Evolutionary conservation across 2,888 invertebrate species (phyloP).

Genomic region (Diploptera punctata): DNA sequence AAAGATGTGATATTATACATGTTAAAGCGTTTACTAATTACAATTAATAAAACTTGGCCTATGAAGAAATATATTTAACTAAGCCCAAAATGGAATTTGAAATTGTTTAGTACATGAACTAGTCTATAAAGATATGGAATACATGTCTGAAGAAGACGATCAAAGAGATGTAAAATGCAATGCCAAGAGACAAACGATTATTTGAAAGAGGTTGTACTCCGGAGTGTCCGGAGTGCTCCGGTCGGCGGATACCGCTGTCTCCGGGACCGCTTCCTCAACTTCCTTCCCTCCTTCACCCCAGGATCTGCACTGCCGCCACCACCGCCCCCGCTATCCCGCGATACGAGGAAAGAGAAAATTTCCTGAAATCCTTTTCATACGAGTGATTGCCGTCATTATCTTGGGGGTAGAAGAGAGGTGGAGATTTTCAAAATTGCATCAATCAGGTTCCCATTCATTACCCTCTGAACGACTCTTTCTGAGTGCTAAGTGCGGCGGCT

Average conservation of each 20-base stretch:
- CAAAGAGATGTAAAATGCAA: too few species aligned
- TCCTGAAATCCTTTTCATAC: conserved; percentile 38
- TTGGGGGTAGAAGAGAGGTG: conserved; percentile 12
- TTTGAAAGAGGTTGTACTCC: too few species aligned
- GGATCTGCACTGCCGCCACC: not conserved
- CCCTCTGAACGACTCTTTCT: conserved; percentile 26
- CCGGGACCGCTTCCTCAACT: conserved; percentile 59
- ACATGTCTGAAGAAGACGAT: too few species aligned
- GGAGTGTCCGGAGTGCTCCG: conserved; percentile 18
- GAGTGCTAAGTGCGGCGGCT: conserved; percentile 34
- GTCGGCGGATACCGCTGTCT: conserved; percentile 59
- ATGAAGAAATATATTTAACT: too few species aligned
- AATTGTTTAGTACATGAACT: too few species aligned
- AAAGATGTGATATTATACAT: too few species aligned
- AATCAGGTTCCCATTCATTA: conserved; percentile 45
- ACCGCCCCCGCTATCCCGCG: conserved; percentile 14
- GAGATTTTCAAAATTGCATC: conserved; percentile 42
- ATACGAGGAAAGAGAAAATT: conserved; percentile 38
- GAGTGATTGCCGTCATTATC: conserved; percentile 42
- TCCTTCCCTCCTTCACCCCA: conserved; percentile 30
- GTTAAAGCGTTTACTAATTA: too few species aligned
- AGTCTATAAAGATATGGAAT: too few species aligned
- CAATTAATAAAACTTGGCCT: too few species aligned
- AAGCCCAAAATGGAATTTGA: too few species aligned
- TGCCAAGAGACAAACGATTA: too few species aligned